These are phyloP conservation scores for Polietes domitor DNA, from an alignment of 2,888 invertebrate genomes.

Conservation along the genomic window DNA sequence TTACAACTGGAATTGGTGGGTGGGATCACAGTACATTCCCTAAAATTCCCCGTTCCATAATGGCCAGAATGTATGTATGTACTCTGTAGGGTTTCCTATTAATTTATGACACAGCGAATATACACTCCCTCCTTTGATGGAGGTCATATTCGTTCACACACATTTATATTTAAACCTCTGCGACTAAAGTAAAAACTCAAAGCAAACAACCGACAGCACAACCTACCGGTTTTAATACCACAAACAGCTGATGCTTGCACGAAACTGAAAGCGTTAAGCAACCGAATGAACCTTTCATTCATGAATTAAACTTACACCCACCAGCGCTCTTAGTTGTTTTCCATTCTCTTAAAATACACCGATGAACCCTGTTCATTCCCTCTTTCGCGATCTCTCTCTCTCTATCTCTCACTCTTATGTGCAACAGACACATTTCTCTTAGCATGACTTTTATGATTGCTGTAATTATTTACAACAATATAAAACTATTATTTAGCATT, in stretches of 20 bases:
- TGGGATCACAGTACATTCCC: too few species aligned
- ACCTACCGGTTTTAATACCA: slow-evolving; percentile 51
- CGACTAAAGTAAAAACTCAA: background rate
- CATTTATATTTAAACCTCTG: too few species aligned
- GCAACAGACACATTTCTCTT: background rate
- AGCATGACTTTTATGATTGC: slow-evolving; percentile 2
- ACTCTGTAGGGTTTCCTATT: too few species aligned
- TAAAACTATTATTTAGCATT: slow-evolving; percentile 63
- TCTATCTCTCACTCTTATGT: background rate
- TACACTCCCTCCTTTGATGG: too few species aligned
- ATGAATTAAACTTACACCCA: slow-evolving; percentile 18
- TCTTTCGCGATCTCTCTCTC: background rate
- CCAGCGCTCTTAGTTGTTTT: background rate
- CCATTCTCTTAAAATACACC: background rate
- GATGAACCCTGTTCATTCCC: slow-evolving; percentile 51
- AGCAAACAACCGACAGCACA: too few species aligned
- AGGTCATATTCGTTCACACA: too few species aligned
- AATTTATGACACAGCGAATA: too few species aligned
- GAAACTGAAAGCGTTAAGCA: background rate
- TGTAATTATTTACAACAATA: slow-evolving; percentile 40
- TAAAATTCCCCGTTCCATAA: too few species aligned
- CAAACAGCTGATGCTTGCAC: slow-evolving; percentile 32
- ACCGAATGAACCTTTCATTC: slow-evolving; percentile 56
- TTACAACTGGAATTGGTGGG: too few species aligned
- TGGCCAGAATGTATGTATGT: too few species aligned